Percentiles rank a stretch among this genome's conserved stretches.
Conservation (phyloP, 2,888 invertebrate species). For the Theretra japonica region DNA sequence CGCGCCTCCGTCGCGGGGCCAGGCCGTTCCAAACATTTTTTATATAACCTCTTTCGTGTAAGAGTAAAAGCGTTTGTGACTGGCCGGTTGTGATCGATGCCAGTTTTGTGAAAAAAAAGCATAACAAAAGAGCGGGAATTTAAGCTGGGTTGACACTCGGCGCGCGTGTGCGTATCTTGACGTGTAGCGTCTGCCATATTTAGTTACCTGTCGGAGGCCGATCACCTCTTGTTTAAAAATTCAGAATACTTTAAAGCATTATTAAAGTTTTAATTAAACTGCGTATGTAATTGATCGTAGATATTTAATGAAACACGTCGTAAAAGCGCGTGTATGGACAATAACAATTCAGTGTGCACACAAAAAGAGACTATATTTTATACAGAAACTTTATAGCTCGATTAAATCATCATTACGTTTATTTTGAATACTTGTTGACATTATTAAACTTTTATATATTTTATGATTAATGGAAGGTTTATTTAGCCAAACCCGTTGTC, state of each 20-base stretch:
- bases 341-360: slow-evolving; percentile 14
- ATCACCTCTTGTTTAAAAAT: slow-evolving; percentile 32
- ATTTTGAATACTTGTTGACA: slow-evolving; percentile 10
- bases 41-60: slow-evolving; percentile 50
- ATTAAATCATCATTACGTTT: slow-evolving; percentile 15
- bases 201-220: slow-evolving; percentile 30
- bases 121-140: slow-evolving; percentile 39
- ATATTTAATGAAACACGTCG: slow-evolving; percentile 18
- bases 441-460: slow-evolving; percentile 8
- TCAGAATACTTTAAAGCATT: slow-evolving; percentile 14
- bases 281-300: slow-evolving; percentile 22
- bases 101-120: slow-evolving; percentile 42
- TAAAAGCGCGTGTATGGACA: slow-evolving; percentile 9
- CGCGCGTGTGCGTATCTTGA: slow-evolving; percentile 20
- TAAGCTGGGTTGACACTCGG: slow-evolving; percentile 26
- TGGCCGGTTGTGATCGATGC: slow-evolving; percentile 32
- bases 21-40: slow-evolving; percentile 38
- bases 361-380: neutral
- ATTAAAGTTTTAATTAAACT: slow-evolving; percentile 9
- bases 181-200: slow-evolving; percentile 19
- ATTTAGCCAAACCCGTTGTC: neutral
- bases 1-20: slow-evolving; percentile 35
- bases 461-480: slow-evolving; percentile 3
- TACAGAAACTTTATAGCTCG: slow-evolving; percentile 3
- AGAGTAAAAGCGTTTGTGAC: slow-evolving; percentile 62